These are phyloP conservation scores for Zootermopsis nevadensis DNA, from an alignment of 2,888 invertebrate species.

Conservation along the genomic window DNA sequence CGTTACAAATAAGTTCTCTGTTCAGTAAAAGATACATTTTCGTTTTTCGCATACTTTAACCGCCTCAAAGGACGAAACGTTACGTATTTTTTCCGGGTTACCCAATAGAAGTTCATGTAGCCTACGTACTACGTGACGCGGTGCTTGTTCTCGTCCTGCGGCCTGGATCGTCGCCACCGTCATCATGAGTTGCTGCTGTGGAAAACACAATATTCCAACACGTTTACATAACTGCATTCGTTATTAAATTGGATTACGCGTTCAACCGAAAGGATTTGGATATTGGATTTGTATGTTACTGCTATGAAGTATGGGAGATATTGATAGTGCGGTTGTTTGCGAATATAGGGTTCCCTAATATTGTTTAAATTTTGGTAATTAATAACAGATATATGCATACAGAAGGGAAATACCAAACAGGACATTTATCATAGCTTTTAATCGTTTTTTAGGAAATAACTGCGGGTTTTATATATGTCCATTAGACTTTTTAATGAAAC, in stretches of 20 bases:
- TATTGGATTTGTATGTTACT: slow-evolving; percentile 43
- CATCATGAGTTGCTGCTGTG: slow-evolving; percentile 24
- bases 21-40: no score
- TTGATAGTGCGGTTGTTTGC: slow-evolving; percentile 44
- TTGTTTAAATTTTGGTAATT: slow-evolving; percentile 40
- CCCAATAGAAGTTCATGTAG: neutral
- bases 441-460: slow-evolving; percentile 10
- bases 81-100: neutral
- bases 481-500: slow-evolving; percentile 15
- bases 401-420: slow-evolving; percentile 36
- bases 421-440: slow-evolving; percentile 20
- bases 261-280: slow-evolving; percentile 41
- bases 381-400: slow-evolving; percentile 40
- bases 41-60: neutral
- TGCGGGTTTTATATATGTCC: neutral
- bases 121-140: neutral
- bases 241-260: slow-evolving; percentile 42
- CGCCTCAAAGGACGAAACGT: neutral
- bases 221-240: slow-evolving; percentile 41
- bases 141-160: no score
- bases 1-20: no score
- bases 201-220: slow-evolving; percentile 43
- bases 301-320: slow-evolving; percentile 34
- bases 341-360: slow-evolving; percentile 40
- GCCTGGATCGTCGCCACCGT: neutral